phyloP scores from a whole-genome alignment of 2,888 invertebrate genomes.

The Drosophila koepferae region DNA sequence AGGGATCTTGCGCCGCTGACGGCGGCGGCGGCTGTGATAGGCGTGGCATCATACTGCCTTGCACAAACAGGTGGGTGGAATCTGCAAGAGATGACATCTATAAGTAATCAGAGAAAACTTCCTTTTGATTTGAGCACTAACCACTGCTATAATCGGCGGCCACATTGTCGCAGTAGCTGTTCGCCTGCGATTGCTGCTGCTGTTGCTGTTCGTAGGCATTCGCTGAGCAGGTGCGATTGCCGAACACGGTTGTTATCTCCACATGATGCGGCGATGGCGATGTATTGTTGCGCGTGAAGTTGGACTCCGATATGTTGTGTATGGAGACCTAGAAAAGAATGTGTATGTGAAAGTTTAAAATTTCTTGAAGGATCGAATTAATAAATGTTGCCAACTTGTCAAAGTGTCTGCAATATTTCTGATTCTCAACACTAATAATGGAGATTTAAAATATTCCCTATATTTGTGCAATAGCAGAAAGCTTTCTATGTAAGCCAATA shows the following conservation, averaged over 20 bases:
- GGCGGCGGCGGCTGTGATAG: slow-evolving; percentile 79
- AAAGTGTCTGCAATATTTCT: not conserved
- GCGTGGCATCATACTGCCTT: slow-evolving; percentile 89
- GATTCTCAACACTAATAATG: not conserved
- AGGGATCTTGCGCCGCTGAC: slow-evolving; percentile 93
- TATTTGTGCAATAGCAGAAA: not conserved
- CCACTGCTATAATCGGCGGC: slow-evolving; percentile 77
- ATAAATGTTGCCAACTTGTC: not conserved
- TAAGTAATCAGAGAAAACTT: not conserved
- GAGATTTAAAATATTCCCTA: not conserved
- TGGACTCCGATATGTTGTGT: slow-evolving; percentile 85
- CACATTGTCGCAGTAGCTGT: slow-evolving; percentile 77
- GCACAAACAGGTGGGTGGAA: slow-evolving; percentile 90
- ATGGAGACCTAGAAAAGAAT: slow-evolving; percentile 82
- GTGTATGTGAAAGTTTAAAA: not conserved
- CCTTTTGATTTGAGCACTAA: slow-evolving; percentile 18
- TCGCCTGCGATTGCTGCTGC: slow-evolving; percentile 48
- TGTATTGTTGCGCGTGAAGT: slow-evolving; percentile 82
- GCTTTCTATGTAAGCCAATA: not conserved
- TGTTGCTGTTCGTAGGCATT: slow-evolving; percentile 76
- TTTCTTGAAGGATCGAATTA: not conserved
- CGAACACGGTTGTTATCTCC: slow-evolving; percentile 84
- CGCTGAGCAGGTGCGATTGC: slow-evolving; percentile 68
- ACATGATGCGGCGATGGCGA: slow-evolving; percentile 84
- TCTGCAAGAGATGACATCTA: slow-evolving; percentile 52